Percentiles rank a stretch among this genome's conserved stretches.
Evolutionary conservation across 2,888 invertebrate genomes (phyloP).

Genomic region (Shargacucullia verbasci): DNA sequence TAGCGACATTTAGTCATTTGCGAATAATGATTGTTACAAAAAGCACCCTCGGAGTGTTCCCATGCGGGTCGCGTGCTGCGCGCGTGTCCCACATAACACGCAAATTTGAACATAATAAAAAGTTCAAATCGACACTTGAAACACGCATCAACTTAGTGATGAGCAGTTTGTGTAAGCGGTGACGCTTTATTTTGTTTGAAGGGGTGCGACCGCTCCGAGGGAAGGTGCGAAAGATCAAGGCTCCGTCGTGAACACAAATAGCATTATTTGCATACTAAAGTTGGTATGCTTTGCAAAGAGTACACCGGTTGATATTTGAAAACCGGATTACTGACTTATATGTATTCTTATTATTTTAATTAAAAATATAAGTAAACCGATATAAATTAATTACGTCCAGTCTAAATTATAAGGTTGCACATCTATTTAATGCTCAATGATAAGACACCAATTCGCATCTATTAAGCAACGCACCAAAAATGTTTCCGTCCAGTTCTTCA

Average conservation of each 20-base stretch:
- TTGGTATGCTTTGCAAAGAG: conserved; percentile 66
- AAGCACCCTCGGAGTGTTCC: conserved; percentile 60
- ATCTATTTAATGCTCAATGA: too few relatives aligned
- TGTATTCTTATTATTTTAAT: conserved; percentile 55
- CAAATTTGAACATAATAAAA: conserved; percentile 81
- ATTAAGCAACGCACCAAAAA: too few relatives aligned
- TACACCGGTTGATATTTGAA: conserved; percentile 82
- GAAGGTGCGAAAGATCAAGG: conserved; percentile 81
- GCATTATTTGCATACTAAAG: conserved; percentile 77
- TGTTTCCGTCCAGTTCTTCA: too few relatives aligned
- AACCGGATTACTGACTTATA: conserved; percentile 70
- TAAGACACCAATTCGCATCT: too few relatives aligned
- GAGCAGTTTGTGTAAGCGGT: conserved; percentile 64
- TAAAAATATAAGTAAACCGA: conserved; percentile 39
- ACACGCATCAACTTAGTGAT: conserved; percentile 70
- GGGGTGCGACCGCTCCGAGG: conserved; percentile 66
- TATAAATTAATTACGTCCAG: conserved; percentile 24
- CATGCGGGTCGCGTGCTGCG: conserved; percentile 85
- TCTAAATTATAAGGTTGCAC: conserved; percentile 3
- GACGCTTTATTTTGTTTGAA: conserved; percentile 56
- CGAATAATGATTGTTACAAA: conserved; percentile 71
- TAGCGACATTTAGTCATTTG: conserved; percentile 66
- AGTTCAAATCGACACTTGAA: conserved; percentile 74
- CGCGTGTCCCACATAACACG: conserved; percentile 86
- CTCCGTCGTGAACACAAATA: conserved; percentile 65